These are phyloP conservation scores for Rhinoraja longicauda DNA, from an alignment of 2,797 vertebrate species.

Conservation along the genomic window DNA sequence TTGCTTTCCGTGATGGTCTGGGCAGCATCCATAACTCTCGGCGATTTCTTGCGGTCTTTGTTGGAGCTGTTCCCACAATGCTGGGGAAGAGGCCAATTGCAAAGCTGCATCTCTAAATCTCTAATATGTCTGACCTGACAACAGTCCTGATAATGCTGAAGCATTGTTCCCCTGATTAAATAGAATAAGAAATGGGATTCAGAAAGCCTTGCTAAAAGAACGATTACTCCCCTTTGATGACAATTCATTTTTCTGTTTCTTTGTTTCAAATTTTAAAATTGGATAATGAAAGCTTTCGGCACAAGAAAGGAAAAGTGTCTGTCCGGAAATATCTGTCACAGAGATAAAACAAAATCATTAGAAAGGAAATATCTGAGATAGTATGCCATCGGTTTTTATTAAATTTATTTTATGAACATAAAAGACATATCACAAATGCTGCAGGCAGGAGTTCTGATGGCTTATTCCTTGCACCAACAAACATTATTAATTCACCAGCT, in stretches of 20 bases:
- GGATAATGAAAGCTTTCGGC: neutral
- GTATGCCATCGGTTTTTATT: neutral
- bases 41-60: too few species aligned
- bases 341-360: neutral
- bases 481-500: constrained; percentile 29
- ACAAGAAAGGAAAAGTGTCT: neutral
- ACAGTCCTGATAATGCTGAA: neutral
- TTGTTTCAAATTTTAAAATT: neutral
- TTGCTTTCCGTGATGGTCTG: too few species aligned
- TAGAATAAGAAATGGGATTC: neutral
- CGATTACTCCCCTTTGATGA: neutral
- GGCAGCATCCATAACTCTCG: too few species aligned
- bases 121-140: neutral
- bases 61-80: too few species aligned
- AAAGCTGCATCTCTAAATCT: too few species aligned
- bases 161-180: neutral
- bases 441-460: neutral
- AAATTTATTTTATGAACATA: constrained; percentile 6
- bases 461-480: constrained; percentile 11
- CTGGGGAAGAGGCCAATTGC: neutral
- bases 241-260: neutral
- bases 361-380: neutral
- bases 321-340: constrained; percentile 4
- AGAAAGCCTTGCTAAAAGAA: neutral
- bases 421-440: neutral